These are phyloP conservation scores for Monodelphis domestica DNA, from an alignment of 2,797 vertebrate species.

Conservation along the genomic window DNA sequence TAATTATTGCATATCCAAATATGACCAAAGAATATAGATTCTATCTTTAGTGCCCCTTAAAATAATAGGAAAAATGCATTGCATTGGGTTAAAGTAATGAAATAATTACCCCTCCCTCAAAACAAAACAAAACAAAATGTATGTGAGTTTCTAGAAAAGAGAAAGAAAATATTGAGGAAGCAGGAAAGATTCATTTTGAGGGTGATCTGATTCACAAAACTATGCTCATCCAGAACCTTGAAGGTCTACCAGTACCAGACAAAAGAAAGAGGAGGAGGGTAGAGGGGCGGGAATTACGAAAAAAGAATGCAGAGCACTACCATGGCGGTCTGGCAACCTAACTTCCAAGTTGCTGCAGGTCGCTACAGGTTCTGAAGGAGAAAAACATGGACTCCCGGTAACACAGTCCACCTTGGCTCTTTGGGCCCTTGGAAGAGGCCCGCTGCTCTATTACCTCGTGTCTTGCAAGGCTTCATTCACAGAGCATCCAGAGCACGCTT, in stretches of 20 bases:
- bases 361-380: not conserved
- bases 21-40: not conserved
- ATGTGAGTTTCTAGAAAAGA: not conserved
- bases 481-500: constrained; percentile 24
- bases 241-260: constrained; percentile 20
- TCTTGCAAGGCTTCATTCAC: constrained; percentile 42
- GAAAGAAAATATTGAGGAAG: not conserved
- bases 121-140: too few species aligned
- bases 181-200: not conserved
- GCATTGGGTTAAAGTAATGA: not conserved
- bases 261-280: constrained; percentile 23
- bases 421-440: not conserved
- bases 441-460: constrained; percentile 43
- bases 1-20: not conserved
- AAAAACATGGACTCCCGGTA: not conserved
- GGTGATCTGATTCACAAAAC: constrained; percentile 13
- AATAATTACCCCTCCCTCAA: not conserved
- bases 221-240: constrained; percentile 32
- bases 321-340: not conserved
- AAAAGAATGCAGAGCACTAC: not conserved
- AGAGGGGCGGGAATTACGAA: not conserved
- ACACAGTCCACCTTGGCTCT: not conserved
- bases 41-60: not conserved
- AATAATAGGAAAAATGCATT: not conserved
- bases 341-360: not conserved